These are phyloP conservation scores for Sylvilagus bachmani DNA, from an alignment of 2,113 vertebrate species.

Conservation along the genomic window DNA sequence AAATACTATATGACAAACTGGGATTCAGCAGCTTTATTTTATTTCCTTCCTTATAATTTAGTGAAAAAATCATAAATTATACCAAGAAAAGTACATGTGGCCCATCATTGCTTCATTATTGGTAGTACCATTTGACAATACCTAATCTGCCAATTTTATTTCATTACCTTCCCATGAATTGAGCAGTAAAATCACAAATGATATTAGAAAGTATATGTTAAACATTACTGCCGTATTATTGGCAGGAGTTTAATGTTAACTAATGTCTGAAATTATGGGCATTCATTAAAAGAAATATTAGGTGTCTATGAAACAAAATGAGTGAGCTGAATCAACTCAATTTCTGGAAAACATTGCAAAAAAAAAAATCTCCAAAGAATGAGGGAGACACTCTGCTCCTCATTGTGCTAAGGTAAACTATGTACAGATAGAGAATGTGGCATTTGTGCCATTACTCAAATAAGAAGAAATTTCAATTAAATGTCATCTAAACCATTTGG, in stretches of 20 bases:
- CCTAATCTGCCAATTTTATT: neutral
- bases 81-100: neutral
- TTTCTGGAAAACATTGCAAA: neutral
- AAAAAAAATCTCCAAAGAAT: neutral
- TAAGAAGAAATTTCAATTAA: neutral
- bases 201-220: neutral
- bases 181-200: conserved; percentile 22
- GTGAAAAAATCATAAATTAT: conserved; percentile 20
- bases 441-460: neutral
- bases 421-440: neutral
- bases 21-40: neutral
- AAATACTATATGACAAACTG: neutral
- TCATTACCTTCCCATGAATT: neutral
- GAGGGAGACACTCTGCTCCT: neutral
- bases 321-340: neutral
- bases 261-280: neutral
- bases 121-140: neutral
- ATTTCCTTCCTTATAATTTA: neutral
- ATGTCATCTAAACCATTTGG: neutral
- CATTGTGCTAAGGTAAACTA: neutral
- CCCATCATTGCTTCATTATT: neutral
- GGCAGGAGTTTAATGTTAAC: neutral
- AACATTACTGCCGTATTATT: neutral
- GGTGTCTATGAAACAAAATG: neutral
- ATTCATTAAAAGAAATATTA: neutral